Percentiles rank a stretch among this genome's conserved stretches.
phyloP scores from a whole-genome alignment of 1,140 invertebrate species.

The Drosophila prosaltans region DNA sequence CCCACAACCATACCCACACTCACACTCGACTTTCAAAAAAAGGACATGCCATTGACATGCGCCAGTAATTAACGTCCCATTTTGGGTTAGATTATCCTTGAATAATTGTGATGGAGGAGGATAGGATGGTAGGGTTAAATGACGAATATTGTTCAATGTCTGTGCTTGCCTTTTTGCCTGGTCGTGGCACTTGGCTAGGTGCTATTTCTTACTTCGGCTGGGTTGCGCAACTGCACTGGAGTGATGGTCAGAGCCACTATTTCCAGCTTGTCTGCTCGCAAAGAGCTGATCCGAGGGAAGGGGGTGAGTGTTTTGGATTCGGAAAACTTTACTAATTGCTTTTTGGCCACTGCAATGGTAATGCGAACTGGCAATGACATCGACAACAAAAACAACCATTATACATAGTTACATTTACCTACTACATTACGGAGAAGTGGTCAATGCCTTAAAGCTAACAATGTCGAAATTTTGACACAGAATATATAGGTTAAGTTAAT shows the following conservation, averaged over 20 bases:
- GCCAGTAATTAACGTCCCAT: constrained; percentile 83
- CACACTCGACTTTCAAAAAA: background rate
- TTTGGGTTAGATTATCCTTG: constrained; percentile 82
- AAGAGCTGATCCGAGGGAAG: constrained; percentile 18
- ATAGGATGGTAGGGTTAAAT: constrained; percentile 12
- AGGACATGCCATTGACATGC: constrained; percentile 67
- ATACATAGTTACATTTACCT: constrained; percentile 28
- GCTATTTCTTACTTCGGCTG: constrained; percentile 28
- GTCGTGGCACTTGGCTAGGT: constrained; percentile 30
- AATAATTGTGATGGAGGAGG: constrained; percentile 68
- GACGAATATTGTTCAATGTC: constrained; percentile 46
- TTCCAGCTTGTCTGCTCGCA: constrained; percentile 25
- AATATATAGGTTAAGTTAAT: no score
- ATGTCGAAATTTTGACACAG: no score
- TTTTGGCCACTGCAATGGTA: constrained; percentile 67
- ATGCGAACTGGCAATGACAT: constrained; percentile 34
- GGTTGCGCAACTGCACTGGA: constrained; percentile 59
- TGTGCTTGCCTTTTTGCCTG: constrained; percentile 7
- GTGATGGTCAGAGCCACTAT: constrained; percentile 47
- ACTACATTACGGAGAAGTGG: background rate
- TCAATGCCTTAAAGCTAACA: background rate
- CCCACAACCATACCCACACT: constrained; percentile 2
- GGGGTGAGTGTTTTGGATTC: constrained; percentile 50
- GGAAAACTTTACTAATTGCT: constrained; percentile 80
- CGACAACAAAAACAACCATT: constrained; percentile 2